Evolutionary conservation across 2,888 invertebrate genomes (phyloP), one percentile per base, ranked within the genome.

Genomic region (Candidula unifasciata): DNA sequence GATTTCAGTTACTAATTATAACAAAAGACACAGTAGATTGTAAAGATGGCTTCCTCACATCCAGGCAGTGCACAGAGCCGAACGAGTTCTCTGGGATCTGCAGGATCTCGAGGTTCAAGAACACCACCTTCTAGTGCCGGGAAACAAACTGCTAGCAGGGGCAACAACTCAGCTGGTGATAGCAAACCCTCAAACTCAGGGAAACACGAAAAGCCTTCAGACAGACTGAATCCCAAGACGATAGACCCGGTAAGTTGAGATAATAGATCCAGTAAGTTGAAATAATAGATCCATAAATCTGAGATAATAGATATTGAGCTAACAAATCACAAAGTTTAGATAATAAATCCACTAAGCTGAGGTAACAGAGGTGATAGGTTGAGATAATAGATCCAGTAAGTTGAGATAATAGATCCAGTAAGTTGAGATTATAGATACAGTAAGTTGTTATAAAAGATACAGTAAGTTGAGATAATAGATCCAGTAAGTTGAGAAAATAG

Each of bases 171-270:
- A 37, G 82, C 79, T 16, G 30, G 52, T 66, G 79, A 83, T n/a
- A 78, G 82, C 35, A 84, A 77, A 78, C 77, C 35, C 33, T n/a
- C 78, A 35, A 81, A n/a, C 24, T 30, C 76, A 64, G n/a, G 37
- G 13, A 83, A 71, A 54, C 78, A 44, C 78, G 35, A 71, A 60
- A 83, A 88, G 86, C 87, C 83, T 73, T 54, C 85, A 71, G 81
- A 85, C 30, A 89, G 89, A 85, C 87, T 93, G 6, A 93, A 93
- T 83, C 93, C 93, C 6, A 93, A 92, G 88, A 93, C 93, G 8
- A 87, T 93, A 80, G 92, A 93, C 86, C 92, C 92, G 52, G 92
- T 93, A 86, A 88, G 92, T 90, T 71, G 8, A 44, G 44, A 44
- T 44, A 44, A 44, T 44, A 44, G 44, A 44, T 44, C 44, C 44